phyloP scores from a whole-genome alignment of 2,113 vertebrate species.

The Eulacestoma nigropectus region DNA sequence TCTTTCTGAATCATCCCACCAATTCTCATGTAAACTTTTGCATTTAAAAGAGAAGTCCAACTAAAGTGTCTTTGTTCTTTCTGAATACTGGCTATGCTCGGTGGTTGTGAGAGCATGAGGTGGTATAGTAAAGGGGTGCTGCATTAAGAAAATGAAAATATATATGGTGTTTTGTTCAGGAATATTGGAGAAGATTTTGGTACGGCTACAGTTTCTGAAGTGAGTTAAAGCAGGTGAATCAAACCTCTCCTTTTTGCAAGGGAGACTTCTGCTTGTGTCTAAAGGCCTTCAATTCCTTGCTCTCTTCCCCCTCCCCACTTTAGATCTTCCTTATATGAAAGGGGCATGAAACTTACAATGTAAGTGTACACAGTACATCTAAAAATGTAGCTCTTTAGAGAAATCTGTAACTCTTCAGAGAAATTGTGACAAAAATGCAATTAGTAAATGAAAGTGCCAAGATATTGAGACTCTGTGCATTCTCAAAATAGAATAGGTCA shows the following conservation, averaged over 20 bases:
- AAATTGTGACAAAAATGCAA: not conserved
- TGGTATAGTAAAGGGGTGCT: not conserved
- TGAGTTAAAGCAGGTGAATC: not conserved
- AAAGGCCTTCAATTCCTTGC: not conserved
- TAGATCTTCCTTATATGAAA: not conserved
- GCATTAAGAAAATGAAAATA: not conserved
- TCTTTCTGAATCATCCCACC: not conserved
- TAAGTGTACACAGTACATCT: not conserved
- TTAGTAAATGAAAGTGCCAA: not conserved
- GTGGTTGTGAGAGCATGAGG: not conserved
- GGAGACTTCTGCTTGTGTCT: not conserved
- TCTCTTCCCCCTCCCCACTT: fast-evolving
- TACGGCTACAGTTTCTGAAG: not conserved
- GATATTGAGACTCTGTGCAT: not conserved
- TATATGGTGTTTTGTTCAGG: not conserved
- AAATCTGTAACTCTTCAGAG: not conserved
- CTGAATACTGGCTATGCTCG: not conserved
- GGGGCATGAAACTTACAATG: not conserved
- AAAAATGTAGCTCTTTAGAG: not conserved
- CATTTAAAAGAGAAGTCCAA: not conserved
- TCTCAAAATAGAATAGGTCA: not conserved
- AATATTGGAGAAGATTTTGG: not conserved
- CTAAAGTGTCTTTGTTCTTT: not conserved
- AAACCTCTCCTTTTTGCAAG: not conserved
- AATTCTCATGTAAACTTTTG: not conserved